Evolutionary conservation across 37 sponge, comb jelly and placozoan species (phyloP).

Genomic region (Hormiphora californensis): DNA sequence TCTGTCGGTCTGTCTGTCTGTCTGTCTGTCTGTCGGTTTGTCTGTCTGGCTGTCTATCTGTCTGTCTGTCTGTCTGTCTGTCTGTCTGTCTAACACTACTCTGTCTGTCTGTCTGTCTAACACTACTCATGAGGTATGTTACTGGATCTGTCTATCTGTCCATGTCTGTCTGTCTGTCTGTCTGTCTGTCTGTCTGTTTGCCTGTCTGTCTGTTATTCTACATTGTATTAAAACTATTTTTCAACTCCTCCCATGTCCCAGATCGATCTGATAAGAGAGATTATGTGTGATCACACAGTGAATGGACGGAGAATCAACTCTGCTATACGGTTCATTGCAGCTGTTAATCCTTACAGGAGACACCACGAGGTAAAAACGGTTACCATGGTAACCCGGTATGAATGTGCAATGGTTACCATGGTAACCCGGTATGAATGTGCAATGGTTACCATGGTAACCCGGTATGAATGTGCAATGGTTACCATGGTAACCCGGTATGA

Average conservation of each 20-base stretch:
- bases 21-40: conserved; percentile 33
- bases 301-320: conserved; percentile 65
- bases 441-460: no score
- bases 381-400: no score
- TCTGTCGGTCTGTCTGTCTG: conserved; percentile 36
- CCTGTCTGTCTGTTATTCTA: no score
- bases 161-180: conserved; percentile 17
- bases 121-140: no score
- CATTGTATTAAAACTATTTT: no score
- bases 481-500: no score
- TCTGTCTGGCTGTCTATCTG: conserved; percentile 36
- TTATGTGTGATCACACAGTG: conserved; percentile 91
- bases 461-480: no score
- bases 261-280: conserved; percentile 91
- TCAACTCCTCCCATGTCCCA: no score
- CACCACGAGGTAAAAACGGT: no score
- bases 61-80: conserved; percentile 22
- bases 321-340: conserved; percentile 88
- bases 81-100: background rate
- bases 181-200: conserved; percentile 5
- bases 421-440: no score
- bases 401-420: no score
- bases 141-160: background rate
- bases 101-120: conserved; percentile 36
- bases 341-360: conserved; percentile 86